A percentile compares a stretch with the other conserved stretches of the same genome.
phyloP scores from a whole-genome alignment of 2,888 invertebrate species.

The Dynastes hyllus region DNA sequence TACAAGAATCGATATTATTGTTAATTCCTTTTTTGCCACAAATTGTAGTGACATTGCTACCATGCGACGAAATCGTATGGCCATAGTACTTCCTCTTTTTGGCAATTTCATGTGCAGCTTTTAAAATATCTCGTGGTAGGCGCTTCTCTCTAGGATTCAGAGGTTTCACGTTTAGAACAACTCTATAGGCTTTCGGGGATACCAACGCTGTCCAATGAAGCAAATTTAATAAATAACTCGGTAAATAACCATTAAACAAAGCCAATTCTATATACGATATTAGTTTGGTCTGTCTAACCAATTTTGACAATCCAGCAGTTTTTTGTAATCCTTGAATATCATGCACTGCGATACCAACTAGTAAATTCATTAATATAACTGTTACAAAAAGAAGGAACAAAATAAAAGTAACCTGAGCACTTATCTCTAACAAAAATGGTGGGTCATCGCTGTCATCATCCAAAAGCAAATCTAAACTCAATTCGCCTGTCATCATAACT shows the following conservation, averaged over 20 bases:
- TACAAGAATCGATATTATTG: slow-evolving; percentile 72
- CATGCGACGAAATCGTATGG: slow-evolving; percentile 80
- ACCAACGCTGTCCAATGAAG: slow-evolving; percentile 86
- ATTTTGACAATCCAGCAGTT: slow-evolving; percentile 87
- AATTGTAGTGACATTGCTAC: slow-evolving; percentile 77
- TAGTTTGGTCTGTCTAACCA: slow-evolving; percentile 89
- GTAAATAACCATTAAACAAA: slow-evolving; percentile 85
- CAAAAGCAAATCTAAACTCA: slow-evolving; percentile 84
- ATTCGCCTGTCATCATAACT: slow-evolving; percentile 93
- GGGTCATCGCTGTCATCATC: slow-evolving; percentile 85
- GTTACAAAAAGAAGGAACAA: slow-evolving; percentile 88
- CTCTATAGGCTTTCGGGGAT: slow-evolving; percentile 87
- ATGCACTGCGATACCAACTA: slow-evolving; percentile 91
- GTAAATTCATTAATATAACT: slow-evolving; percentile 88
- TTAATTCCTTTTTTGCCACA: slow-evolving; percentile 79
- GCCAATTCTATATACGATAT: slow-evolving; percentile 90
- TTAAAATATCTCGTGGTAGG: slow-evolving; percentile 84
- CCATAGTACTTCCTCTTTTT: slow-evolving; percentile 83
- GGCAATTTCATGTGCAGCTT: slow-evolving; percentile 87
- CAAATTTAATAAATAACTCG: slow-evolving; percentile 82
- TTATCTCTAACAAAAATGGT: slow-evolving; percentile 84
- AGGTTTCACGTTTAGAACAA: slow-evolving; percentile 88
- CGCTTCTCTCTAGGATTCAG: slow-evolving; percentile 88
- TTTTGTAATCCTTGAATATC: slow-evolving; percentile 90
- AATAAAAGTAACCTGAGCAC: slow-evolving; percentile 88